Evolutionary conservation across 2,888 invertebrate species (phyloP), one percentile per base, ranked within the genome.

Genomic region (Epinotia bilunana): DNA sequence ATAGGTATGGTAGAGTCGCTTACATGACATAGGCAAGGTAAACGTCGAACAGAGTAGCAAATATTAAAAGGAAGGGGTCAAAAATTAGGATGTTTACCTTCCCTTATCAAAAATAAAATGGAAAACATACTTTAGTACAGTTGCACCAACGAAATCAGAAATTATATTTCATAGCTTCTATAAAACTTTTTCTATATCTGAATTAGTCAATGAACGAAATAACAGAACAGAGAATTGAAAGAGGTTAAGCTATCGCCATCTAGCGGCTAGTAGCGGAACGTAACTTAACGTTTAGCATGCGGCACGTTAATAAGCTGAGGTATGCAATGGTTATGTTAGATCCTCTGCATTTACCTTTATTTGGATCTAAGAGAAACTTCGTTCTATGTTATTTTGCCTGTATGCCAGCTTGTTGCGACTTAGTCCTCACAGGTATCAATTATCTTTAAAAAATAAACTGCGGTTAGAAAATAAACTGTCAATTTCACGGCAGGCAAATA

Each of bases 401-500:
- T 16, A 49, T 28, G 18, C 20, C 58, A 58, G 58, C 39, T 60
- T 71, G 53, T 74, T 49, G 49, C 60, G 55, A 61, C 58, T 62
- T 28, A 69, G n/a, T 60, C 23, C 73, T 76, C 77, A 72, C 75
- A 73, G 76, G 75, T 77, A 77, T 80, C 82, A 81, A 83, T 82
- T 81, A 83, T 79, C 76, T 80, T 81, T 79, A 81, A 79, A 84
- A 65, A 86, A 84, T 83, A 83, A 81, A 78, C 84, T 89, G 91
- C 84, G 90, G 91, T 92, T 87, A 83, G 82, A 81, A 81, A 75
- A 77, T 85, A 86, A 89, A 88, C 89, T 87, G 87, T 83, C 85
- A 90, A 90, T 90, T 91, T 87, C 85, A 90, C 87, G 88, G 89
- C 88, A 90, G 84, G 89, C 87, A 85, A 83, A 86, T 84, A 84